Evolutionary conservation across 2,113 vertebrate genomes (phyloP), one percentile per base, ranked within the genome.

Genomic region (Larimichthys polyactis): DNA sequence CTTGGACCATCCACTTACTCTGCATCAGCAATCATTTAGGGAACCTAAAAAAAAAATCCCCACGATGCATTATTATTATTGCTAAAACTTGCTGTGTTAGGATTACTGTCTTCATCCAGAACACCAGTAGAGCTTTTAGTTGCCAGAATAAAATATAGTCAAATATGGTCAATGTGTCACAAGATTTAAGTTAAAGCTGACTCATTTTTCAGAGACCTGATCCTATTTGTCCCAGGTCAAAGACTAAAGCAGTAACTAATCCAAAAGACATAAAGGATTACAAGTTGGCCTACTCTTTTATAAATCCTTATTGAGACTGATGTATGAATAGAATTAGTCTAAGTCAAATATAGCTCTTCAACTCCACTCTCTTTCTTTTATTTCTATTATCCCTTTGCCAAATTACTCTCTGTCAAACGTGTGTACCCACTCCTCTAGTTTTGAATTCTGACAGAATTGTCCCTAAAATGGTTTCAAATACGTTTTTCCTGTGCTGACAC

Each of bases 191-290:
- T 36, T 48, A 48, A 46, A 27, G 24, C 44, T n/a, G 48, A 54
- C 19, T 19, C 3, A 51, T 66, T 49, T 62, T 55, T 51, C 54
- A 40, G 52, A 32, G 40, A 57, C 15, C 17, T 62, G 29, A 62
- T 78, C 7, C 20, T 20, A 54, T 64, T 73, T 62, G 48, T 63
- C 4, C 24, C 16, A 27, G 51, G 15, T 64, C 63, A 86, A 69
- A 58, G 57, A 63, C 75, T 44, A 48, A 67, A 63, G 49, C 29
- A 63, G 32, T 57, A 15, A 49, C 48, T 68, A 77, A 81, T 74
- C 52, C 66, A 65, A 52, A 60, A 29, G 19, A 52, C 63, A 73
- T 15, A 15, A 54, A 54, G 44, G 51, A 58, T 69, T 84, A 52
- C 15, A 71, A 44, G 43, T 69, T 11, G 12, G 20, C 54, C 44